A percentile compares a stretch with the other conserved stretches of the same genome.
Conservation (phyloP, 2,113 vertebrate species). For the Heterotis niloticus region DNA sequence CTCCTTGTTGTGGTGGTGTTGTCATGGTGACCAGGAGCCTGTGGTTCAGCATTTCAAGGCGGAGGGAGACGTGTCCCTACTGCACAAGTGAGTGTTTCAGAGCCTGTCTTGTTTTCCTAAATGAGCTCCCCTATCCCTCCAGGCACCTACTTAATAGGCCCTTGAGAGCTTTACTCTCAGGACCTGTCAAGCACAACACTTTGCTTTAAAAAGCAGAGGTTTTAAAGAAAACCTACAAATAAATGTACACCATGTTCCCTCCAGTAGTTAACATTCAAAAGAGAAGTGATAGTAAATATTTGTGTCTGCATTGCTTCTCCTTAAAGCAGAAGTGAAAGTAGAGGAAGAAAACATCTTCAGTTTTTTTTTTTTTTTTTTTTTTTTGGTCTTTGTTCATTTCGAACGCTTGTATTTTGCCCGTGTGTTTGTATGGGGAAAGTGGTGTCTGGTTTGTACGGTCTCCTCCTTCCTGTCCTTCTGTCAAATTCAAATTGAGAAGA, state of each 20-base stretch:
- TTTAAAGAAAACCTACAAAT: too few relatives aligned
- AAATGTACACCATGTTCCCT: too few relatives aligned
- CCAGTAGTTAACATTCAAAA: too few relatives aligned
- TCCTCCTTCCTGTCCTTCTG: too few relatives aligned
- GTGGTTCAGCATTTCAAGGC: background rate
- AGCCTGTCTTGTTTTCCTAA: conserved; percentile 8
- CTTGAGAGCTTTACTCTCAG: conserved; percentile 1
- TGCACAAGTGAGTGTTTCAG: background rate
- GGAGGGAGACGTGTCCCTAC: background rate
- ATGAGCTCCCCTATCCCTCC: background rate
- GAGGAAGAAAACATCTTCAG: background rate
- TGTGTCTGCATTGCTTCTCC: too few relatives aligned
- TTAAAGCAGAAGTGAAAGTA: too few relatives aligned
- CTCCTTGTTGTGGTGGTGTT: conserved; percentile 5
- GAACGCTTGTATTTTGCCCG: background rate
- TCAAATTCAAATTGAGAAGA: too few relatives aligned
- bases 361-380: background rate
- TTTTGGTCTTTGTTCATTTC: background rate
- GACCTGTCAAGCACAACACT: background rate
- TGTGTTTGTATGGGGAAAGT: background rate
- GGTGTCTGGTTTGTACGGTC: too few relatives aligned
- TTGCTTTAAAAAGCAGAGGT: background rate
- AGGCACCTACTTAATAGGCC: background rate
- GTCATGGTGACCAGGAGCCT: conserved; percentile 14
- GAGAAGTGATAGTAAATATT: too few relatives aligned